A percentile compares a stretch with the other conserved stretches of the same genome.
Evolutionary conservation across 1,140 invertebrate genomes (phyloP).

Genomic region (Trachelipus rathkii): DNA sequence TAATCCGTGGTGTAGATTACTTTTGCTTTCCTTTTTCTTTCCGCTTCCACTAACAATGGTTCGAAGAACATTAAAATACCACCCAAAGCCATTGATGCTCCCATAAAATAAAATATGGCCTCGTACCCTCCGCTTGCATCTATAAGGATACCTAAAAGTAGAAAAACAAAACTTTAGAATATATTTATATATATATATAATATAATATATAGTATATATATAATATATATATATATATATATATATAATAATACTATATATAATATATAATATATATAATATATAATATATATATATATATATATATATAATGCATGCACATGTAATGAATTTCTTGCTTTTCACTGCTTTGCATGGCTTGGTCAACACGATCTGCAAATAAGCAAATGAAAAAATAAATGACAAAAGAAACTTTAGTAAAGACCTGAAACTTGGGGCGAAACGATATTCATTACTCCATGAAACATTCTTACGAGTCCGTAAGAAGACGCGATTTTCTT

Average conservation of each 20-base stretch:
- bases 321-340: not conserved
- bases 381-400: not conserved
- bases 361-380: not conserved
- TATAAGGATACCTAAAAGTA: constrained; percentile 58
- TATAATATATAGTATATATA: not conserved
- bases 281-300: constrained; percentile 18
- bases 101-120: constrained; percentile 69
- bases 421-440: constrained; percentile 23
- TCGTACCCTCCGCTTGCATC: constrained; percentile 66
- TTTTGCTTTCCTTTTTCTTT: not conserved
- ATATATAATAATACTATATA: too few species aligned
- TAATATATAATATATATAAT: constrained; percentile 6
- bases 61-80: not conserved
- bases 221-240: not conserved
- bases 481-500: constrained; percentile 69
- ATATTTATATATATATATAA: not conserved
- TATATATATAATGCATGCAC: not conserved
- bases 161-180: constrained; percentile 22
- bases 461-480: constrained; percentile 68
- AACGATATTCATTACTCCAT: constrained; percentile 56
- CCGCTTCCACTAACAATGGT: not conserved
- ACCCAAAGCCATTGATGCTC: constrained; percentile 50
- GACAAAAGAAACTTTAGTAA: not conserved
- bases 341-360: not conserved
- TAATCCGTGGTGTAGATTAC: too few species aligned